These are phyloP conservation scores for Melanotaenia pygmaea DNA, from an alignment of 2,797 vertebrate species.

Conservation along the genomic window DNA sequence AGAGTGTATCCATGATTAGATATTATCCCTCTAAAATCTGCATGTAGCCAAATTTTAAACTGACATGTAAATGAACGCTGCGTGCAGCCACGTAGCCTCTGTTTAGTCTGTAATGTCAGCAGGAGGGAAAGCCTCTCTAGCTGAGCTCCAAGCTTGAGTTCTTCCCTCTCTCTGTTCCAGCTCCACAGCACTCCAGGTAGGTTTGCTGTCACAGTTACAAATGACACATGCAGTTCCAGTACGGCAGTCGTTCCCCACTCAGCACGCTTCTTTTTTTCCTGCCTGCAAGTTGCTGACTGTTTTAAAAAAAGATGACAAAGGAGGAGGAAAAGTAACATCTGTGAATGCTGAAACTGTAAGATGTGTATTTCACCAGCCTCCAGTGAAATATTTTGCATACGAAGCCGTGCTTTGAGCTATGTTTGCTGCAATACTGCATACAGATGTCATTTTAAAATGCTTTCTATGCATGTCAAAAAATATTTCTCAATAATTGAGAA, in stretches of 20 bases:
- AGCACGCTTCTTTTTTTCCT: constrained; percentile 40
- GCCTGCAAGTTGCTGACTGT: constrained; percentile 59
- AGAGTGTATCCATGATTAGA: background rate
- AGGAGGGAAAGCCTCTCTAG: constrained; percentile 20
- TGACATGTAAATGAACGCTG: constrained; percentile 32
- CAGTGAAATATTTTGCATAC: constrained; percentile 14
- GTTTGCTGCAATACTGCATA: constrained; percentile 2
- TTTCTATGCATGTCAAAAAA: constrained; percentile 1
- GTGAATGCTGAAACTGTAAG: constrained; percentile 35
- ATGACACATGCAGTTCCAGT: constrained; percentile 57
- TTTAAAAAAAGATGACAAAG: constrained; percentile 61
- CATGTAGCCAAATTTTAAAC: constrained; percentile 7
- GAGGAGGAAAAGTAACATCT: constrained; percentile 40
- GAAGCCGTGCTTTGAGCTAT: background rate
- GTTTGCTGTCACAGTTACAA: constrained; percentile 64
- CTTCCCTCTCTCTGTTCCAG: constrained; percentile 38
- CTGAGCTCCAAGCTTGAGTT: constrained; percentile 38
- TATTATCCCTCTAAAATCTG: background rate
- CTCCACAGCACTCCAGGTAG: constrained; percentile 53
- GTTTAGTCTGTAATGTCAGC: constrained; percentile 25
- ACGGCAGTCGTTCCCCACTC: constrained; percentile 54
- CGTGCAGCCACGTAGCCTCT: constrained; percentile 13
- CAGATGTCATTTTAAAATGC: background rate
- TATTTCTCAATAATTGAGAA: constrained; percentile 11
- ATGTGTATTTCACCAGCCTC: constrained; percentile 13